A percentile compares a stretch with the other conserved stretches of the same genome.
Evolutionary conservation across 2,888 invertebrate genomes (phyloP).

Genomic region (Pyrrhosoma nymphula): DNA sequence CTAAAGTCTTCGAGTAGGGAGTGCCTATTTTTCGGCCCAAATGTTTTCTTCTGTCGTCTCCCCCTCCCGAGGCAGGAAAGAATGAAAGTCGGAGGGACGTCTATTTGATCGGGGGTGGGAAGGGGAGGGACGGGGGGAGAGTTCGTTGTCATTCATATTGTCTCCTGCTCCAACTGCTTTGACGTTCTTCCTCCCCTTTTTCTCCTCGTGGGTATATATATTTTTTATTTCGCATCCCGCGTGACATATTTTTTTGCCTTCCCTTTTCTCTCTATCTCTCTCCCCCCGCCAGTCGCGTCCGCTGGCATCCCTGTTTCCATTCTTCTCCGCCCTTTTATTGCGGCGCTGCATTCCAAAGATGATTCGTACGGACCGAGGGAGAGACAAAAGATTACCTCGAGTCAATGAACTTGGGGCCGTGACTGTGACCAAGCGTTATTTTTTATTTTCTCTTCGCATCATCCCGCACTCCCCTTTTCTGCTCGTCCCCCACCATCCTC

Average conservation of each 20-base stretch:
- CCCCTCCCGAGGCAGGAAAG: neutral
- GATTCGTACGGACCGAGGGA: slow-evolving; percentile 58
- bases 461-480: neutral
- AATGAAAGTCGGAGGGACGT: neutral
- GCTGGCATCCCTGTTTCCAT: slow-evolving; percentile 49
- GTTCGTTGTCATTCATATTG: neutral
- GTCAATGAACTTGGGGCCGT: slow-evolving; percentile 65
- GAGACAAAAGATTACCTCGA: slow-evolving; percentile 61
- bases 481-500: neutral
- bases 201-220: too few relatives aligned
- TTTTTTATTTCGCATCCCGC: slow-evolving; percentile 30
- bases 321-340: slow-evolving; percentile 53
- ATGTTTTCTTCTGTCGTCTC: neutral
- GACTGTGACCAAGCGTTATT: slow-evolving; percentile 64
- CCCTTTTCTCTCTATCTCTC: neutral
- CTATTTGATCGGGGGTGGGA: slow-evolving; percentile 17
- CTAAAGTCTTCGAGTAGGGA: neutral
- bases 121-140: neutral
- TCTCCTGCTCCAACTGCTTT: slow-evolving; percentile 39
- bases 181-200: neutral
- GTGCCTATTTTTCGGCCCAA: neutral
- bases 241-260: neutral
- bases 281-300: slow-evolving; percentile 3
- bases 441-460: neutral
- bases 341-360: slow-evolving; percentile 54